Base-by-base conservation (phyloP, 2,888 invertebrate species). In the Polydrusus tereticollis region DNA sequence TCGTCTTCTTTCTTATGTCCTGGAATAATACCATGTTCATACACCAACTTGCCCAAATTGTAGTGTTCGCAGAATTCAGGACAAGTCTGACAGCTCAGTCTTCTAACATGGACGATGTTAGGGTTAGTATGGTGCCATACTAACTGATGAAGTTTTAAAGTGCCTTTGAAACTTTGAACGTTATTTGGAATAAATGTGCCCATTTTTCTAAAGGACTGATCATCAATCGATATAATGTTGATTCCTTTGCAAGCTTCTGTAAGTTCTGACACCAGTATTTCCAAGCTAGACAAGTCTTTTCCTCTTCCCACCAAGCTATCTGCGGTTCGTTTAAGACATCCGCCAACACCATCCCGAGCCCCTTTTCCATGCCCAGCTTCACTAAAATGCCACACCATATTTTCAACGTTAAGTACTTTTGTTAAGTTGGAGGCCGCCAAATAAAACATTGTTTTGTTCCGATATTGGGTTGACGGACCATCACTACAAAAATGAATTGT, bases 321-420 rank as follows among this genome's bases (percentile, higher is more conserved):
- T 10, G 66, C 66, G 29, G 36, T 71, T 71, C 71, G 20, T 55
- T 66, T 71, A 21, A 71, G 21, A 16, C 60, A 50, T 23, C 66
- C 72, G 5, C 73, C 69, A 12, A 69, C 57, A 10, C 60, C 69
- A 66, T 73, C 69, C 1, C 62, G 64, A 18, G 73, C 73, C 10
- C 70, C 70, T 29, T 73, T 70, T 20, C 67, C 73, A 62, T 73
- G 73, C 2, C 67, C 62, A 20, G 62, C 38, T 38, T 67, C 73
- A 36, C 45, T 57, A 43, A 45, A 73, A 47, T 73, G 60, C 70
- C 70, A 73, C 12, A 29, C 33, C 29, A 67, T 38, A 16, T 45
- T 47, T 33, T 62, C 38, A 1, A 57, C 67, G 23, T 38, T 47
- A 14, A 73, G 16, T 5, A 52, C 57, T 62, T 62, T 57, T 18